A percentile compares a stretch with the other conserved stretches of the same genome.
Evolutionary conservation across 2,888 invertebrate species (phyloP).

Genomic region (Onthophagus sagittarius): DNA sequence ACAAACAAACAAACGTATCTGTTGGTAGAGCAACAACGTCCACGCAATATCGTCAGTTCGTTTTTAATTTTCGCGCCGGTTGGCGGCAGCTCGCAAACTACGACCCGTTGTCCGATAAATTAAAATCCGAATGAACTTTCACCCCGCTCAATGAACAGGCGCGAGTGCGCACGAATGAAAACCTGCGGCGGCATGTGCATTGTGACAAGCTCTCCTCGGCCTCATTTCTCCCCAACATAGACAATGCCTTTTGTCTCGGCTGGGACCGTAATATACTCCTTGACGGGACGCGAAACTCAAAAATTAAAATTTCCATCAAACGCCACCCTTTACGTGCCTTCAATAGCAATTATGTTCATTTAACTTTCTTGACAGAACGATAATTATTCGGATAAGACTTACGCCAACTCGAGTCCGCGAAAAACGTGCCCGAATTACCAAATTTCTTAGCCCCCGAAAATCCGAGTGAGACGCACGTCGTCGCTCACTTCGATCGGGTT

Average conservation of each 20-base stretch:
- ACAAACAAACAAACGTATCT: neutral
- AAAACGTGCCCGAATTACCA: conserved; percentile 13
- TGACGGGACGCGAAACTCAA: neutral
- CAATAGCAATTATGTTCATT: conserved; percentile 17
- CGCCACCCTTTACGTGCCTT: neutral
- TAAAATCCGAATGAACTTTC: neutral
- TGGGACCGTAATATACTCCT: neutral
- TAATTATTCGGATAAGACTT: conserved; percentile 19
- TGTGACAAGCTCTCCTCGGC: neutral
- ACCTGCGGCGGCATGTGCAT: neutral
- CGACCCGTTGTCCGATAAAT: neutral
- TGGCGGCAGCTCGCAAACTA: neutral
- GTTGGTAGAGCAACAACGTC: neutral
- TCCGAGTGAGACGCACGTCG: neutral
- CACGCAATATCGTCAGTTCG: neutral
- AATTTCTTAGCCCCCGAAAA: neutral
- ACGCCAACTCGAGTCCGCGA: conserved; percentile 8
- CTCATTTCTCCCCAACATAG: neutral
- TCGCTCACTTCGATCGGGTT: neutral
- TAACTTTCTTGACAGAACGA: conserved; percentile 13
- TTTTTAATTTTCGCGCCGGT: neutral
- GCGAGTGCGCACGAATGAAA: neutral
- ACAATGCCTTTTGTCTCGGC: neutral
- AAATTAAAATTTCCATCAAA: neutral
- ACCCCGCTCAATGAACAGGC: neutral